These are phyloP conservation scores for Drosophila arizonae DNA, from an alignment of 1,140 invertebrate genomes.

Conservation along the genomic window DNA sequence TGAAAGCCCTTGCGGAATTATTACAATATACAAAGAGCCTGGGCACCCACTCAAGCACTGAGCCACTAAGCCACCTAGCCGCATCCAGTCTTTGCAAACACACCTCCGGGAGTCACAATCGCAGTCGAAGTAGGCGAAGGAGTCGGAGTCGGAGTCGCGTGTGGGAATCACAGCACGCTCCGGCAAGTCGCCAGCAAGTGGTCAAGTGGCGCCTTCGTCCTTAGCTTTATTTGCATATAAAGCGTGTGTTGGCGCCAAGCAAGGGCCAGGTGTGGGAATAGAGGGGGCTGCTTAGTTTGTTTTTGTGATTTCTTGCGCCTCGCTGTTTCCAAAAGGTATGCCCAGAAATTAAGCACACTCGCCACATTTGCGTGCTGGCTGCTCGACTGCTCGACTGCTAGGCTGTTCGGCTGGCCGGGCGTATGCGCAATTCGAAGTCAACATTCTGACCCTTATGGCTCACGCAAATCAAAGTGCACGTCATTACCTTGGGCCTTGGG, in stretches of 20 bases:
- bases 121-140: constrained; percentile 28
- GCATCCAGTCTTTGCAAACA: constrained; percentile 21
- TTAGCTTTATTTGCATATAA: constrained; percentile 73
- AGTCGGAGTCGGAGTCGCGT: constrained; percentile 53
- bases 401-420: constrained; percentile 27
- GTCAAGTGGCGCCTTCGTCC: constrained; percentile 61
- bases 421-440: constrained; percentile 67
- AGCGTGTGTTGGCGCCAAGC: constrained; percentile 46
- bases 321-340: constrained; percentile 63
- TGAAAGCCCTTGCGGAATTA: constrained; percentile 59
- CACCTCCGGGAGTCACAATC: constrained; percentile 15
- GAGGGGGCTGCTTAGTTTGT: constrained; percentile 1
- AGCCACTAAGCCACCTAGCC: constrained; percentile 9
- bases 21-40: constrained; percentile 56
- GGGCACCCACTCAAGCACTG: neutral
- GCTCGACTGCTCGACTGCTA: too few relatives aligned
- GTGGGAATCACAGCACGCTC: constrained; percentile 66
- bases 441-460: constrained; percentile 52
- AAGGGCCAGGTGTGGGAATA: constrained; percentile 1
- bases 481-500: constrained; percentile 69
- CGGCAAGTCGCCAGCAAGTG: constrained; percentile 51
- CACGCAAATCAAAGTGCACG: constrained; percentile 73
- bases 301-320: constrained; percentile 56
- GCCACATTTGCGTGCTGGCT: constrained; percentile 61
- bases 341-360: constrained; percentile 75